Conservation (phyloP, 2,113 vertebrate species). For the Thunnus thynnus region DNA sequence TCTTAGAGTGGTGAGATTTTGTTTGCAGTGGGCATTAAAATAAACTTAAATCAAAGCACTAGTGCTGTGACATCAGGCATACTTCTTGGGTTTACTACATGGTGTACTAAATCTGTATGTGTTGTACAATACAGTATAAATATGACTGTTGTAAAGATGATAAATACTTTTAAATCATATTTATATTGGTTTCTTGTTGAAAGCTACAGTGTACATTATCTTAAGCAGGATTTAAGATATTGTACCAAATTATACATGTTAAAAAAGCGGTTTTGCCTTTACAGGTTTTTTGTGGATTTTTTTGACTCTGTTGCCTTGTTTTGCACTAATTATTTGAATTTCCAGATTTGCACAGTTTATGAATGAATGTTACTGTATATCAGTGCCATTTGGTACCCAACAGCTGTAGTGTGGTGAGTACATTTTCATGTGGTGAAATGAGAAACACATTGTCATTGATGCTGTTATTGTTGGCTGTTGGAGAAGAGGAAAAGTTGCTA, state of each 20-base stretch:
- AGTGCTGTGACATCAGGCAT: neutral
- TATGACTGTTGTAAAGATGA: conserved; percentile 29
- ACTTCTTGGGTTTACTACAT: neutral
- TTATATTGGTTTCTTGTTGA: neutral
- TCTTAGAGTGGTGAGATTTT: neutral
- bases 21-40: neutral
- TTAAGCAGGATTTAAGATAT: conserved; percentile 34
- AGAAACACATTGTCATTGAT: conserved; percentile 1
- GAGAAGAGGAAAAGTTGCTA: neutral
- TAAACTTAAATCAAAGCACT: neutral
- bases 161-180: neutral
- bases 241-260: conserved; percentile 30
- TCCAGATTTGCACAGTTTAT: conserved; percentile 49
- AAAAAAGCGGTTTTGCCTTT: neutral
- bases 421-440: conserved; percentile 6
- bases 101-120: conserved; percentile 25
- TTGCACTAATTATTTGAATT: conserved; percentile 61
- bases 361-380: conserved; percentile 32
- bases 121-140: conserved; percentile 29
- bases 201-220: conserved; percentile 9
- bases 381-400: neutral
- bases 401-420: neutral
- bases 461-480: neutral
- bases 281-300: conserved; percentile 24
- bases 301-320: conserved; percentile 42